Base-by-base conservation (phyloP, 2,888 invertebrate species). In the Ennomos erosarius region DNA sequence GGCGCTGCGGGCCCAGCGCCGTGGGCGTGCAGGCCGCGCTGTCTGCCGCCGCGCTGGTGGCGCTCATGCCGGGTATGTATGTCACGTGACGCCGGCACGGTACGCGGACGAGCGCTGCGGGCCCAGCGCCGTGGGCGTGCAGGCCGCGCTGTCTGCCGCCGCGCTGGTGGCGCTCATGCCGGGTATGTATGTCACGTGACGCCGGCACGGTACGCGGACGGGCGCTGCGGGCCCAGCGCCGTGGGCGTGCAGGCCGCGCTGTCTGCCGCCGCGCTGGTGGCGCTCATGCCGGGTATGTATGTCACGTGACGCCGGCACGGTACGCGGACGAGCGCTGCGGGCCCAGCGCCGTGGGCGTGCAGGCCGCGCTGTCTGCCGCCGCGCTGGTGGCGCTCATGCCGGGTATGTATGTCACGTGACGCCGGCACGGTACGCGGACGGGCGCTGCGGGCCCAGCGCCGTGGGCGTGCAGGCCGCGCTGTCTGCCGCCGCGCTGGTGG, bases 91-190 rank as follows among this genome's bases (percentile, higher is more conserved):
- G n/a, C n/a, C n/a, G n/a, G n/a, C n/a, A 26, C 3, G 43, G 5
- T 93, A 95, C 26, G 12, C 2, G 9, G 35, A 37, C 38, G 37
- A n/a, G 36, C 26, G 37, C 16, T 38, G 33, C 26, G 39, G 98
- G 0, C 97, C 98, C 0, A 97, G 98, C 1, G 87, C 97, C 65
- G 87, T 99, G 40, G 96, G 96, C 47, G 85, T 98, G 47, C 99
- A 99, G 87, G 95, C 97, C 0, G 92, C 95, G 1, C 91, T 95
- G 63, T 94, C 95, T 35, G 89, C 26, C 26, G 26, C 26, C 26
- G 26, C 26, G 26, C 26, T 26, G 26, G 26, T 26, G 26, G 26
- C 93, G 0, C 84, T 93, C 10, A 95, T 98, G 93, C 97, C 98
- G 0, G 93, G 88, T 12, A 63, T 59, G 10, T 9, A 8, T 8